Base-by-base conservation (phyloP, 2,797 vertebrate genomes). In the Dendrocincla tyrannina region DNA sequence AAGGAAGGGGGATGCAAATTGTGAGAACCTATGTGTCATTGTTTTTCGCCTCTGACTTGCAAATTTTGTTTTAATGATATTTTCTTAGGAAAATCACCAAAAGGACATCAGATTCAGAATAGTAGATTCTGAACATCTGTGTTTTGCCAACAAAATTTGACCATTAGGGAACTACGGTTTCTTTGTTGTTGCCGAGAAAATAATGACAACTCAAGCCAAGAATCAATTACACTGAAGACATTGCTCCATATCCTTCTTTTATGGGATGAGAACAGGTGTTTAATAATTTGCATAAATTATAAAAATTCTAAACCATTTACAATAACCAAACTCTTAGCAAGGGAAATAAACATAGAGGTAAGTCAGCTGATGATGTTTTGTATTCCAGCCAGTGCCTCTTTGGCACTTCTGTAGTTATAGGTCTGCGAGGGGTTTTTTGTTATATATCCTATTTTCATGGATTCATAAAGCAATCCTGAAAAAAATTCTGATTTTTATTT, bases 251-350 rank as follows among this genome's bases (percentile, higher is more conserved):
- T 93, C 84, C 89, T 96, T 96, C 76, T 97, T 98, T 97, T 96
- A 97, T 97, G 93, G 93, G 90, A 97, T 95, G 76, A 96, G 95
- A 97, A 95, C 97, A 98, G 96, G 97, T 98, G 97, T 95, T 98
- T 98, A 97, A 98, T 97, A 97, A 97, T 98, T 97, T 98, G 94
- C 96, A 97, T 97, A 97, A 97, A 97, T 98, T 97, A 97, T 95
- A 95, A 62, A 98, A 97, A 94, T 96, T 97, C 85, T 83, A 95
- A 97, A 96, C 75, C 88, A 95, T 95, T 97, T 93, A 97, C 94
- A 97, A 88, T 97, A 98, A 97, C 91, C 11, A 87, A 96, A 95
- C 76, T 91, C 88, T 97, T 98, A 97, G 79, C 85, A 96, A 96
- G 84, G 96, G 70, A 95, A 90, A 92, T 92, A 89, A 97, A 97